Evolutionary conservation across 2,797 vertebrate species (phyloP), one percentile per base, ranked within the genome.

Genomic region (Carduelis carduelis): DNA sequence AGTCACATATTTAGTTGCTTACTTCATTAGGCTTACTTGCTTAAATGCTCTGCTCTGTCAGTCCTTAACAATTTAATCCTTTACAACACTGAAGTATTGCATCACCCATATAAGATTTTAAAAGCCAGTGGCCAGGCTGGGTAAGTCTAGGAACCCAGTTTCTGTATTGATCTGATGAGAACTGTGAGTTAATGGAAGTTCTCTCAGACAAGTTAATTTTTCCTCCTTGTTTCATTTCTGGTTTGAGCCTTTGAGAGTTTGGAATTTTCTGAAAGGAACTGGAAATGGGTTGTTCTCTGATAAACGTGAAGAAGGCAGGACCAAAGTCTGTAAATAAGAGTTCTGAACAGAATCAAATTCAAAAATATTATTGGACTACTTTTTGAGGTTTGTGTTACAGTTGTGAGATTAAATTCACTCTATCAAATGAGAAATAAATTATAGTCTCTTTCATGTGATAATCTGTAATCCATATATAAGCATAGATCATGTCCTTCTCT

Each of bases 61-160:
- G 74, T 81, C 22, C 89, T 95, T 90, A 94, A 90, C 60, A 30
- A 68, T 89, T 92, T 93, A 90, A 93, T 94, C 83, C 86, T 59
- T 81, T 78, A 28, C 52, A 65, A 43, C 70, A 43, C 85, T 82
- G 56, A 77, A 65, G 56, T 83, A 43, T 93, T 95, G 74, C 80
- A 92, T 89, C 92, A 93, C 78, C 69, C 52, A 28, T 20, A 0
- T 19, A 83, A 76, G 77, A 83, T 63, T 49, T 9, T 50, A 78
- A 87, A 87, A 94, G n/a, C 32, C 44, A n/a, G 41, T 74, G 68
- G 35, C 15, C 27, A 56, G 47, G 14, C 55, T 63, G 59, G 50
- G 8, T 86, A 59, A 83, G 59, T 52, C 59, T 93, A 41, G 52
- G 34, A 65, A 69, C 55, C 16, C 39, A 34, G 4, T 69, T 93